Percentiles rank a stretch among this genome's conserved stretches.
phyloP scores from a whole-genome alignment of 2,797 vertebrate species.

The Pseudotriccus pelzelni region DNA sequence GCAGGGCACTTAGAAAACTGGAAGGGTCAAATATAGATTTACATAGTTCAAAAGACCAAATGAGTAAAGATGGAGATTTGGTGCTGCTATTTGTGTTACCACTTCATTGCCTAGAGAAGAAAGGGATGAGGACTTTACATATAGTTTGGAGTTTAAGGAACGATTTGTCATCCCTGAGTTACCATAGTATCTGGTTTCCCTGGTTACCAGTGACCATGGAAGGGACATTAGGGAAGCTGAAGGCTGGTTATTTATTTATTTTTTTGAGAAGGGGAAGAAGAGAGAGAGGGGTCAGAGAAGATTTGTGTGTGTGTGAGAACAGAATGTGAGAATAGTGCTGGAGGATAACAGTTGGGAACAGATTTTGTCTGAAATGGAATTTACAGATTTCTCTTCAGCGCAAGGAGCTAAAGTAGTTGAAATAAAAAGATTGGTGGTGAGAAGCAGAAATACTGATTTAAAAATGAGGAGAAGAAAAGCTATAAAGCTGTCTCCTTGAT shows the following conservation, averaged over 20 bases:
- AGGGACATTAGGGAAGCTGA: slow-evolving; percentile 66
- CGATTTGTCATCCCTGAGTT: slow-evolving; percentile 69
- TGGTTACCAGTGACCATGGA: slow-evolving; percentile 78
- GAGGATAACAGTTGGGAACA: slow-evolving; percentile 3
- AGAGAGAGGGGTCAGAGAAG: not conserved
- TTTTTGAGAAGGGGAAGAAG: not conserved
- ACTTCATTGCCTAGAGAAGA: slow-evolving; percentile 20
- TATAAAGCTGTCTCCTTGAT: not conserved
- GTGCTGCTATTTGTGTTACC: not conserved
- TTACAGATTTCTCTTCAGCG: slow-evolving; percentile 48
- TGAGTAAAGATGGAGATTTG: not conserved
- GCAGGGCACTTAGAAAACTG: not conserved
- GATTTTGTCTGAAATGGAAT: slow-evolving; percentile 40
- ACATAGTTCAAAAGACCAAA: not conserved
- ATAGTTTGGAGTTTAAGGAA: slow-evolving; percentile 33
- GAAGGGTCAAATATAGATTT: not conserved
- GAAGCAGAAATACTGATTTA: not conserved
- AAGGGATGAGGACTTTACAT: slow-evolving; percentile 20
- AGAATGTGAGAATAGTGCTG: slow-evolving; percentile 45
- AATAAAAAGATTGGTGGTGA: not conserved
- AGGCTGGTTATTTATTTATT: slow-evolving; percentile 27
- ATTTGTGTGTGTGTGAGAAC: slow-evolving; percentile 56
- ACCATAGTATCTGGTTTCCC: slow-evolving; percentile 80
- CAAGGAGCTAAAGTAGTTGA: slow-evolving; percentile 16
- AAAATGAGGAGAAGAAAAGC: not conserved